Evolutionary conservation across 2,113 vertebrate species (phyloP), one percentile per base, ranked within the genome.

Genomic region (Cynocephalus volans): DNA sequence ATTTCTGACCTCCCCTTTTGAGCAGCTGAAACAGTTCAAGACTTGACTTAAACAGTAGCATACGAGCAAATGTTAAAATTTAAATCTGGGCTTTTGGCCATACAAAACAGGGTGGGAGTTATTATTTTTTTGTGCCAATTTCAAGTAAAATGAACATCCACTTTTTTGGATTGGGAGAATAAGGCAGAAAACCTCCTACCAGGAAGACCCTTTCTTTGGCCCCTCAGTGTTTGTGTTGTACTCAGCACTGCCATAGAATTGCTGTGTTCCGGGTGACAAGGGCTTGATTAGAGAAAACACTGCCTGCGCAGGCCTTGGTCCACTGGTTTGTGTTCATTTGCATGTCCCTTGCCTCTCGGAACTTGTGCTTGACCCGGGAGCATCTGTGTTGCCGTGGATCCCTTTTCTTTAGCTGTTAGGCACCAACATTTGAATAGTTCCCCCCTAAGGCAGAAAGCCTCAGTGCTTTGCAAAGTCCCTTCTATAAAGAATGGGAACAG

Each of bases 61-160:
- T 69, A 52, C 4, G 48, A 97, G 96, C 97, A 96, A 93, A 95
- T 88, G 48, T 75, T 84, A 81, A 92, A 96, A 95, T 94, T n/a
- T 94, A 93, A 97, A 93, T 96, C 98, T 98, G 96, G 98, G 98
- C 97, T 96, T 90, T 95, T 88, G 72, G 97, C 98, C 98, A 98
- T 72, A 70, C n/a, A 96, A 98, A 98, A 97, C 92, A 98, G 90
- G 96, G 48, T 93, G 91, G 95, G 94, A 96, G 88, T 94, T 97
- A 90, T 67, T 98, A 70, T 75, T 90, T 23, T 54, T 93, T 96
- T 97, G 97, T 98, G 95, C 72, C 95, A 96, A 92, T 83, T 92
- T 97, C 96, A 94, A 97, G 93, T 93, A 90, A 98, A 98, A 96
- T 95, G 95, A 98, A 96, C 82, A 90, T 94, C 95, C 24, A 80